phyloP scores from a whole-genome alignment of 2,113 vertebrate species.

The Chelonoidis abingdonii region DNA sequence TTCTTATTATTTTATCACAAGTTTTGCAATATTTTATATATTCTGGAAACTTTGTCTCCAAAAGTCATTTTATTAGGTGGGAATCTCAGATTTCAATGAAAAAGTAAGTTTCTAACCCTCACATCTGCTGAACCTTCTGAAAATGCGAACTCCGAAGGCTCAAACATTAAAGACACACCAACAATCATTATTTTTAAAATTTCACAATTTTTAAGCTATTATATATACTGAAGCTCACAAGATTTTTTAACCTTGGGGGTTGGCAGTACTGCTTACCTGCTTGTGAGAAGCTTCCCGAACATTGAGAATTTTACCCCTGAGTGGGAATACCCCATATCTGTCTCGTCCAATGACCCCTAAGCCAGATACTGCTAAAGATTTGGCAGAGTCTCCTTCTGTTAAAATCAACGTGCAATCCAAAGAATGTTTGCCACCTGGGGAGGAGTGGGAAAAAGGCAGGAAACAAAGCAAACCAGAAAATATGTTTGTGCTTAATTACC shows the following conservation, averaged over 20 bases:
- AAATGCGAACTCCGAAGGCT: neutral
- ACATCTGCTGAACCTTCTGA: neutral
- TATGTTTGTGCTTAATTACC: neutral
- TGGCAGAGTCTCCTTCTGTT: constrained; percentile 98
- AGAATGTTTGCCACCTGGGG: constrained; percentile 95
- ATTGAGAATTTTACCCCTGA: constrained; percentile 98
- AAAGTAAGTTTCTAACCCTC: neutral
- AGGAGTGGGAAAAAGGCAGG: constrained; percentile 2
- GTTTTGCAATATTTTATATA: neutral
- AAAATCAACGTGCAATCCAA: constrained; percentile 96
- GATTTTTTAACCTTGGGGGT: neutral
- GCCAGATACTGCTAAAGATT: constrained; percentile 96
- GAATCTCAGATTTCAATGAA: neutral
- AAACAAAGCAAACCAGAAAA: neutral
- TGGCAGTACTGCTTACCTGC: constrained; percentile 82
- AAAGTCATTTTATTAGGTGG: neutral
- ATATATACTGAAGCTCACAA: neutral
- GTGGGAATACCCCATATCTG: constrained; percentile 96
- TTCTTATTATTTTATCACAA: neutral
- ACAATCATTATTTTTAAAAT: neutral
- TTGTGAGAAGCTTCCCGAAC: constrained; percentile 98
- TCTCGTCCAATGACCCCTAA: constrained; percentile 96
- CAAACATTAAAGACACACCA: neutral
- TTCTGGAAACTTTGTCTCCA: neutral
- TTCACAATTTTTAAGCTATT: neutral